phyloP scores from a whole-genome alignment of 2,888 invertebrate species.

The Thysanoteuthis rhombus region DNA sequence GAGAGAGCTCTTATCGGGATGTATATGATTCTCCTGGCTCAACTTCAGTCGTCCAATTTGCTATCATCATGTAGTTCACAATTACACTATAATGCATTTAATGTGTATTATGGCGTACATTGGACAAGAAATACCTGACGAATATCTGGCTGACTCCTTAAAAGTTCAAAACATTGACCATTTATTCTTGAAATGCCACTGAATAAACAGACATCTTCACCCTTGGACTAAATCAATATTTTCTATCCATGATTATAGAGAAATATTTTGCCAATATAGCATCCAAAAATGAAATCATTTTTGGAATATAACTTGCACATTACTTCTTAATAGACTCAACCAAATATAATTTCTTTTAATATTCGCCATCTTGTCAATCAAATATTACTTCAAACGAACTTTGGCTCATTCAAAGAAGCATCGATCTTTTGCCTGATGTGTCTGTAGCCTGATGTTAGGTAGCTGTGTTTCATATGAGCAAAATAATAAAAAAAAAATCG shows the following conservation, averaged over 20 bases:
- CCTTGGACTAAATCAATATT: neutral
- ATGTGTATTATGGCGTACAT: neutral
- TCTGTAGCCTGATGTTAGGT: neutral
- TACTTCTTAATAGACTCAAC: neutral
- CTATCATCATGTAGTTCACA: neutral
- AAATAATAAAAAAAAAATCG: too few species aligned
- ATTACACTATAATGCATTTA: neutral
- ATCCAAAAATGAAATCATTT: neutral
- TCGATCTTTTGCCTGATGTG: neutral
- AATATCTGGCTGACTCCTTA: neutral
- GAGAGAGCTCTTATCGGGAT: too few species aligned
- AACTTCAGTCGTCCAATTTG: neutral
- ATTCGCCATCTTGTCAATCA: constrained; percentile 12
- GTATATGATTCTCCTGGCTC: neutral
- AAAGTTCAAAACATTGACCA: neutral
- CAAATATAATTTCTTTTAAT: neutral
- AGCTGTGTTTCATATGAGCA: neutral
- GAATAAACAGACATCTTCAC: neutral
- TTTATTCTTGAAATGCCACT: neutral
- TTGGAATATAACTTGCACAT: constrained; percentile 12
- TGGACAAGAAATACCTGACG: too few species aligned
- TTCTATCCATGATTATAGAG: neutral
- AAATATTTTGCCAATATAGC: neutral
- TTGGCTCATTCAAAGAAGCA: neutral
- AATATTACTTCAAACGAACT: neutral